Evolutionary conservation across 2,113 vertebrate species (phyloP), one percentile per base, ranked within the genome.

Genomic region (Fukomys damarensis): DNA sequence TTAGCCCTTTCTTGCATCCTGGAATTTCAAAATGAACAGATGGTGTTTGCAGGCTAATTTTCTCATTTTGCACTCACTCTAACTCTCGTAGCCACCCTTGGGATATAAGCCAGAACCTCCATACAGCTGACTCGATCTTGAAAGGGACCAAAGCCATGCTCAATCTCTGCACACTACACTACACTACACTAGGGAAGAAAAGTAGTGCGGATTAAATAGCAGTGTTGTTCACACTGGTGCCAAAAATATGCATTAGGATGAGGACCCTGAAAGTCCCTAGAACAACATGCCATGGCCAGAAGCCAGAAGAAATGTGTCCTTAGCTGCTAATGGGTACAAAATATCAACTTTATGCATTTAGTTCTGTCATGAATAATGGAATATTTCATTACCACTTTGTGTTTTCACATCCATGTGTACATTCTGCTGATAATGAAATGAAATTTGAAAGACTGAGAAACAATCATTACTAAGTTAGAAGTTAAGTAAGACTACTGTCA

Each of bases 391-490:
- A 26, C 14, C 38, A 3, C 3, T 17, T 10, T 38, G 10, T 11
- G 54, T 58, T 63, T 91, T 86, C 90, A 68, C 46, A 35, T 82
- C 89, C 49, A 56, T 12, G 32, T 16, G 32, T 82, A 88, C 59
- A 32, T 35, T 49, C 49, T 66, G 58, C 41, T 56, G 32, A 79
- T 22, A n/a, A 11, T 7, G 52, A 90, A 58, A 93, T 41, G 79
- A 49, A 91, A 86, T 61, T 9, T n/a, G 1, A 63, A 61, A 54
- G 52, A 63, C 35, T 38, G 43, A 54, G 87, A 79, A 38, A 70
- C 6, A 59, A 7, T 28, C 24, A 70, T n/a, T 5, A n/a, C 13
- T n/a, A 56, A 80, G 13, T 0, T 24, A 87, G 58, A 93, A n/a
- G 91, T 8, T 7, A 59, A 5, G 46, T 2, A 10, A 20, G 77